Evolutionary conservation across 2,113 vertebrate genomes (phyloP).

Genomic region (Halichoeres trimaculatus): DNA sequence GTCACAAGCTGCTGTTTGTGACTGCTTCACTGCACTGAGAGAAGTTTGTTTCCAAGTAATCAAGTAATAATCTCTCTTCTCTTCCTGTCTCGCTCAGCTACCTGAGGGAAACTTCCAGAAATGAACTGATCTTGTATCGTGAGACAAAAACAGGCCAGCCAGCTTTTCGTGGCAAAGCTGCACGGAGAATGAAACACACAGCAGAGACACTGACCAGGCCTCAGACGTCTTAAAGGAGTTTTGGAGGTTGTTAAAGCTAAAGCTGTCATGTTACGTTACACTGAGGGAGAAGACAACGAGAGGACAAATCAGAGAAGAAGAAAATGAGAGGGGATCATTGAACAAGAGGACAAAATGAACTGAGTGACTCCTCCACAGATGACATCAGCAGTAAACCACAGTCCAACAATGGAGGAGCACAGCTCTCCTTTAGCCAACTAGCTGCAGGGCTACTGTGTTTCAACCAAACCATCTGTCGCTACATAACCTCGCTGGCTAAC

Average conservation of each 20-base stretch:
- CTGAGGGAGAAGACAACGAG: neutral
- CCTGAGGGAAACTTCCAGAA: neutral
- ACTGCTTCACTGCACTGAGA: neutral
- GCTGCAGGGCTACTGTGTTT: slow-evolving; percentile 15
- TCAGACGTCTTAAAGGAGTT: too few relatives aligned
- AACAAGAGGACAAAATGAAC: too few relatives aligned
- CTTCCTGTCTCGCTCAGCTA: too few relatives aligned
- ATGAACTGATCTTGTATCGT: neutral
- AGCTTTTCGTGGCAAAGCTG: too few relatives aligned
- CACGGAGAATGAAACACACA: too few relatives aligned
- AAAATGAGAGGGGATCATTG: too few relatives aligned
- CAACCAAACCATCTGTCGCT: slow-evolving; percentile 48
- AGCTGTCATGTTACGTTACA: too few relatives aligned
- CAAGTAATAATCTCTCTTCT: too few relatives aligned
- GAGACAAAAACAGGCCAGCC: neutral
- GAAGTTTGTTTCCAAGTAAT: neutral
- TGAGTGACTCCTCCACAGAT: neutral
- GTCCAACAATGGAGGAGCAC: neutral
- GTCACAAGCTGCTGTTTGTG: neutral
- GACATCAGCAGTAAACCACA: neutral
- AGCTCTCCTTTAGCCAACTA: neutral
- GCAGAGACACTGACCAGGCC: too few relatives aligned
- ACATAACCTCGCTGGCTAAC: slow-evolving; percentile 33
- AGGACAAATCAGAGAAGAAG: too few relatives aligned
- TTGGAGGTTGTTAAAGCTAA: too few relatives aligned